Evolutionary conservation across 53 echinoderm and acorn worm species (phyloP), one percentile per base, ranked within the genome.

Genomic region (Stichopus horrens): DNA sequence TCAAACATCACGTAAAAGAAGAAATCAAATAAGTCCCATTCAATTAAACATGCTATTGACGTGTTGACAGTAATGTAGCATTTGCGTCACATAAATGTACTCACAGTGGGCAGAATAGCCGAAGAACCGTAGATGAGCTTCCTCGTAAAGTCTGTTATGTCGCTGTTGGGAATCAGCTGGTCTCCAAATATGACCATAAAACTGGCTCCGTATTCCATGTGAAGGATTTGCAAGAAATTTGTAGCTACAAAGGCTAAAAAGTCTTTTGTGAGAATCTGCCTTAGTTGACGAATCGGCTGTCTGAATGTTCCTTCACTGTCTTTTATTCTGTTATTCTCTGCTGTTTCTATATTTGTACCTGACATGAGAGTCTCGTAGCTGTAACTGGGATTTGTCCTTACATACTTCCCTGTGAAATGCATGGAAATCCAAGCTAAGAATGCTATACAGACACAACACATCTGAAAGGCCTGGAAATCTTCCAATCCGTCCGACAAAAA

Each of bases 371-470:
- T 85, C 20, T 60, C 53, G 16, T 68, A 85, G 53, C 85, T 65
- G 52, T 85, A 85, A 14, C 52, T 85, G 13, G 85, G 85, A 9
- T 85, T 63, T 23, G 85, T 85, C 54, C 77, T 87, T 5, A 94
- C 96, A 87, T 99, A 76, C 5, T 88, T 87, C 5, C 94, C 99
- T 9, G 99, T 94, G 83, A 94, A 99, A 73, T 94, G 66, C 94
- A 99, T 94, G 54, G 93, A 88, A 23, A 93, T 67, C 96, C 99
- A 99, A 53, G 96, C 93, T 2, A 96, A 58, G 8, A 99, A 93
- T 13, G 99, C 94, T 56, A 99, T 78, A 37, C 13, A 13, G 9
- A 98, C 86, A 67, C 96, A 96, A 60, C 88, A 93, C 76, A 94
- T 79, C 83, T 98, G 95, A 86, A 98, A 98, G 4, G 94, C 89